phyloP scores from a whole-genome alignment of 1,140 invertebrate species.

The Drosophila lacteicornis region DNA sequence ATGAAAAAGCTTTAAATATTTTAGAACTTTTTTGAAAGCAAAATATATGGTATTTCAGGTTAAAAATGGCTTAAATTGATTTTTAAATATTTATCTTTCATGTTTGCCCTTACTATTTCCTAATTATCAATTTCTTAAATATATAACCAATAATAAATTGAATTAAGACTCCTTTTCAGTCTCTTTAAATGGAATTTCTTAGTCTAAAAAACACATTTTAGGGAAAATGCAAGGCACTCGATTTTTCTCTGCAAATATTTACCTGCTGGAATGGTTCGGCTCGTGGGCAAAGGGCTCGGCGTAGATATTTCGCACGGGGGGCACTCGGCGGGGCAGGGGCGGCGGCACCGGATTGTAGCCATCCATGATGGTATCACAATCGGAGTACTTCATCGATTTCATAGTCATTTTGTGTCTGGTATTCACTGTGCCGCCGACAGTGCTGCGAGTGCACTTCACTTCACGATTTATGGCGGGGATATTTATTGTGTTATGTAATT shows the following conservation, averaged over 20 bases:
- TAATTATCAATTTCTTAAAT: neutral
- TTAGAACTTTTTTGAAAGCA: too few relatives aligned
- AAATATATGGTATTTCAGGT: too few relatives aligned
- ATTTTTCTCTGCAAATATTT: conserved; percentile 41
- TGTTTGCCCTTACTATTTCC: too few relatives aligned
- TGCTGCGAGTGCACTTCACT: conserved; percentile 34
- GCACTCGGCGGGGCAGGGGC: conserved; percentile 86
- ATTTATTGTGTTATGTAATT: conserved; percentile 46
- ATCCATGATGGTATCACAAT: conserved; percentile 86
- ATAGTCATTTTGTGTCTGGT: conserved; percentile 79
- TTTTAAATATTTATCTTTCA: too few relatives aligned
- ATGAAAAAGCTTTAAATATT: neutral
- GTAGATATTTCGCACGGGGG: conserved; percentile 86
- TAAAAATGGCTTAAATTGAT: too few relatives aligned
- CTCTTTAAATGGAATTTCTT: too few relatives aligned
- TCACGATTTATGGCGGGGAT: conserved; percentile 44
- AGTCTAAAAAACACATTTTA: neutral
- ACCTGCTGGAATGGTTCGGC: conserved; percentile 85
- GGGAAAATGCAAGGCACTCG: too few relatives aligned
- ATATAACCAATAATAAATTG: neutral
- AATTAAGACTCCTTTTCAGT: too few relatives aligned
- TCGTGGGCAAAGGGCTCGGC: conserved; percentile 87
- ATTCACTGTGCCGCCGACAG: conserved; percentile 26
- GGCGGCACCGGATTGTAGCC: conserved; percentile 86
- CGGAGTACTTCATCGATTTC: conserved; percentile 85